Conservation (phyloP, 2,113 vertebrate genomes). For the Trematocara unimaculatum region DNA sequence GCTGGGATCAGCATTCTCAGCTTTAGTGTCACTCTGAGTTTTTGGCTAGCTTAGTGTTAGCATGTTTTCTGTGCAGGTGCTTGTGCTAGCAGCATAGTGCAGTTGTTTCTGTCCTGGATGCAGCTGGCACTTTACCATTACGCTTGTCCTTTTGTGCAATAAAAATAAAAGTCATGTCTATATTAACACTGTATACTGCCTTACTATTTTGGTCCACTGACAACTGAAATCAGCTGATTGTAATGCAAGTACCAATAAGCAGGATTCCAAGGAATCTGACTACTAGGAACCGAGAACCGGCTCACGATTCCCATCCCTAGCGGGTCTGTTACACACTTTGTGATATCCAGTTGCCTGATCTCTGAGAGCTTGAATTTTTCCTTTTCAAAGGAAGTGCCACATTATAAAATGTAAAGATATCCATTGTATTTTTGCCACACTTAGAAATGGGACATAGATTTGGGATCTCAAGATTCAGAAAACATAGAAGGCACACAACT, state of each 20-base stretch:
- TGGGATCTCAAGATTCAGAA: background rate
- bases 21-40: background rate
- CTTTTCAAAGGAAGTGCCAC: background rate
- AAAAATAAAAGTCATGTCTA: background rate
- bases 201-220: background rate
- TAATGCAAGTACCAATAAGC: background rate
- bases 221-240: background rate
- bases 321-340: background rate
- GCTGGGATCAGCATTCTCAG: background rate
- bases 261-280: background rate
- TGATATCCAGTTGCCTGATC: background rate
- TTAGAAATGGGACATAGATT: background rate
- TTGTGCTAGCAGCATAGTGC: background rate
- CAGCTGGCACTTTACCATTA: background rate
- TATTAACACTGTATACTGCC: background rate
- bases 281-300: background rate
- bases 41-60: background rate
- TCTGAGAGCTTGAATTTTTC: background rate
- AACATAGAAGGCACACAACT: background rate
- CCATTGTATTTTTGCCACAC: background rate
- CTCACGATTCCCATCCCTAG: background rate
- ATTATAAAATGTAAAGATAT: background rate
- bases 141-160: background rate
- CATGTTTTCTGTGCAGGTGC: background rate
- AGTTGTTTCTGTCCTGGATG: background rate